These are phyloP conservation scores for Oryzias javanicus DNA, from an alignment of 2,113 vertebrate genomes.

Conservation along the genomic window DNA sequence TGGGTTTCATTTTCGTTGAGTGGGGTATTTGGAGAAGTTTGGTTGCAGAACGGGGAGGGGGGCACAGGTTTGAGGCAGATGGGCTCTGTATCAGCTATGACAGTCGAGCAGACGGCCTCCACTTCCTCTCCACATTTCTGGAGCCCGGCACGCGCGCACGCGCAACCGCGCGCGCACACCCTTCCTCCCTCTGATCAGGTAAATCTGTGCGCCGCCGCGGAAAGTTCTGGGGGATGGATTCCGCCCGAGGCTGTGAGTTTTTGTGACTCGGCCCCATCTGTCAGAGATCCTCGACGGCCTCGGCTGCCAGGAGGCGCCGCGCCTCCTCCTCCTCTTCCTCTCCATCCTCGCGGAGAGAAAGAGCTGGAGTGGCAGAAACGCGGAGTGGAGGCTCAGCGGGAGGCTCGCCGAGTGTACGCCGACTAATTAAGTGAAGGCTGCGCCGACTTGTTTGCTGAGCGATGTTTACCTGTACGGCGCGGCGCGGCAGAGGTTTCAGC, in stretches of 20 bases:
- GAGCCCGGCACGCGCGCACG: conserved; percentile 54
- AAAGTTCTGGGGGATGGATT: conserved; percentile 89
- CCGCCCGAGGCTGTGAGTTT: conserved; percentile 89
- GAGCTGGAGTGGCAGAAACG: conserved; percentile 1
- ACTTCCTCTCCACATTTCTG: conserved; percentile 86
- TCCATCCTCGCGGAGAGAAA: conserved; percentile 21
- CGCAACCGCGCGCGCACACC: conserved; percentile 6
- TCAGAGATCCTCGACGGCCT: conserved; percentile 89
- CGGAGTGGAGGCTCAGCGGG: conserved; percentile 11
- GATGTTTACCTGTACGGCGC: conserved; percentile 40
- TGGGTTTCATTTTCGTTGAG: conserved; percentile 84
- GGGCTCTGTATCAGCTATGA: conserved; percentile 95
- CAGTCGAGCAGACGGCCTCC: conserved; percentile 82
- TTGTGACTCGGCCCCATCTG: conserved; percentile 96
- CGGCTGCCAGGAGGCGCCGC: conserved; percentile 87
- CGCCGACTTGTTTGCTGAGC: conserved; percentile 19
- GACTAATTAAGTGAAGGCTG: conserved; percentile 29
- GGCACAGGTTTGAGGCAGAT: conserved; percentile 89
- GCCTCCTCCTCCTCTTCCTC: conserved; percentile 72
- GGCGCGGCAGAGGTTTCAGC: background rate
- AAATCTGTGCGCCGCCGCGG: conserved; percentile 90
- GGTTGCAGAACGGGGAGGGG: conserved; percentile 11
- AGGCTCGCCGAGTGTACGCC: background rate
- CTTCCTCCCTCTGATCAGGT: conserved; percentile 86
- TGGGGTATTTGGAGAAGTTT: conserved; percentile 52